Percentiles rank a stretch among this genome's conserved stretches.
Evolutionary conservation across 2,797 vertebrate genomes (phyloP).

Genomic region (Clarias platycephalus): DNA sequence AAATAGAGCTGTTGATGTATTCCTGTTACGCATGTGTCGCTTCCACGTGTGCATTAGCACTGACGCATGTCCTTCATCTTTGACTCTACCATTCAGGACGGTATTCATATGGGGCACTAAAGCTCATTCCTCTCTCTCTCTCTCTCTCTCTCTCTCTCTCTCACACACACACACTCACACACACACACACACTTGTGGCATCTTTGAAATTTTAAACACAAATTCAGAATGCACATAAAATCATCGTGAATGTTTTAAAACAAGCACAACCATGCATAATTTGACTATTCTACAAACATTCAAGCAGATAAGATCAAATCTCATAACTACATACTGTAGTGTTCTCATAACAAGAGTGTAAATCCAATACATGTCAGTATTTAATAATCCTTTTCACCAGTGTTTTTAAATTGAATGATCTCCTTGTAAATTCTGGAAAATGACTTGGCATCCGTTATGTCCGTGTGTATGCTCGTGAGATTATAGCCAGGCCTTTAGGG

Average conservation of each 20-base stretch:
- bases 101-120: conserved; percentile 38
- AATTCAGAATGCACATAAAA: background rate
- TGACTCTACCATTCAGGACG: conserved; percentile 65
- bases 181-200: conserved; percentile 33
- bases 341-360: background rate
- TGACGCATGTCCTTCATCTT: conserved; percentile 66
- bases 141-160: conserved; percentile 42
- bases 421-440: conserved; percentile 30
- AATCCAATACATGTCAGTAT: background rate
- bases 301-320: background rate
- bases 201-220: background rate
- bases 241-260: background rate
- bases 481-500: too few relatives aligned
- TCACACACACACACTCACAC: conserved; percentile 39
- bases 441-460: conserved; percentile 15
- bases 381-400: background rate
- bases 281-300: background rate
- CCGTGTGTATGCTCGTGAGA: too few relatives aligned
- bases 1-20: conserved; percentile 65
- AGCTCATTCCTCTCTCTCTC: background rate
- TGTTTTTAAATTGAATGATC: background rate
- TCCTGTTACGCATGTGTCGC: conserved; percentile 57
- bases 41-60: conserved; percentile 64
- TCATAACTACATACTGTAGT: background rate
- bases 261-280: background rate